phyloP scores from a whole-genome alignment of 2,797 vertebrate species.

The Linurgus olivaceus region DNA sequence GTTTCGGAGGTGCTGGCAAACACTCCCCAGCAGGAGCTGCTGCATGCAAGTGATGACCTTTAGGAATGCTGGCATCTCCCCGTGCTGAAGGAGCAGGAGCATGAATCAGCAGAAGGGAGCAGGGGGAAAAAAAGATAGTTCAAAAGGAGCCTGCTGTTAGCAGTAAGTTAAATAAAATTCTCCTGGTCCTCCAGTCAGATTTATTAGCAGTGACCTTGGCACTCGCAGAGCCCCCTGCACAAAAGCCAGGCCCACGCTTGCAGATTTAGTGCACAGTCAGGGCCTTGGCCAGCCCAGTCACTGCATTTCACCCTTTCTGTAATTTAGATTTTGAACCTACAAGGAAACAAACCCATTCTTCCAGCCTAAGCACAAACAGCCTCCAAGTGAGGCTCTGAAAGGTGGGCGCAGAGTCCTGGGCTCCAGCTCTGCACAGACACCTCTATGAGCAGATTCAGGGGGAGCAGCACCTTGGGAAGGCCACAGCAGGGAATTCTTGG shows the following conservation, averaged over 20 bases:
- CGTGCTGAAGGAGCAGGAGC: background rate
- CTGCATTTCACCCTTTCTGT: background rate
- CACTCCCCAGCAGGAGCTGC: background rate
- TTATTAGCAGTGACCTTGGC: slow-evolving; percentile 63
- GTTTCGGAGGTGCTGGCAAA: slow-evolving; percentile 10
- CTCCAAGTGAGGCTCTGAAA: background rate
- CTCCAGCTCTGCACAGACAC: background rate
- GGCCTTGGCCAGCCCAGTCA: background rate
- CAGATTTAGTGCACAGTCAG: slow-evolving; percentile 22
- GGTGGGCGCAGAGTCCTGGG: background rate
- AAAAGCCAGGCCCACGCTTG: background rate
- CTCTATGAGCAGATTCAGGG: background rate
- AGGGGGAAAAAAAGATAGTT: background rate
- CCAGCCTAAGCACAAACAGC: background rate
- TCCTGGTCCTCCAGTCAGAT: slow-evolving; percentile 14
- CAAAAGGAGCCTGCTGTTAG: slow-evolving; percentile 21
- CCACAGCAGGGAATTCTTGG: fast-evolving
- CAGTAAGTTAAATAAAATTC: slow-evolving; percentile 7
- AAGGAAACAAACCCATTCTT: background rate
- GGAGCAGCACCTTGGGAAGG: background rate
- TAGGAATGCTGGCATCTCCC: slow-evolving; percentile 50
- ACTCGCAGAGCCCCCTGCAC: background rate
- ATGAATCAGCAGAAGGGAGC: slow-evolving; percentile 52
- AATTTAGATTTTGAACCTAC: background rate
- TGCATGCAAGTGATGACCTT: slow-evolving; percentile 48